A percentile compares a stretch with the other conserved stretches of the same genome.
Evolutionary conservation across 2,113 vertebrate species (phyloP).

Genomic region (Felis chaus): DNA sequence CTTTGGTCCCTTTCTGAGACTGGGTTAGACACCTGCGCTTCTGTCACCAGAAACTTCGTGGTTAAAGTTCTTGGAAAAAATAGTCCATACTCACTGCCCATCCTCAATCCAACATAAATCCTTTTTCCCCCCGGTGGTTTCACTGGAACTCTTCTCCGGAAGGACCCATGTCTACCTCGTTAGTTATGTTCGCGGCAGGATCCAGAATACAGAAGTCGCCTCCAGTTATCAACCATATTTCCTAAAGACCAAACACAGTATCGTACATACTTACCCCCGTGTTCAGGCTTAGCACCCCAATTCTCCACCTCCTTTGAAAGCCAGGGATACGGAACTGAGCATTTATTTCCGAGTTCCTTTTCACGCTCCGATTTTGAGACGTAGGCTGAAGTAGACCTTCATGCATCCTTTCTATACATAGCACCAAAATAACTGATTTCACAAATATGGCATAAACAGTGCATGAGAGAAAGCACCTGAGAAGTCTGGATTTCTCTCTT

Average conservation of each 20-base stretch:
- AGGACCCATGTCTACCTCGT: too few relatives aligned
- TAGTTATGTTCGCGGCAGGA: neutral
- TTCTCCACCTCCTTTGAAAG: neutral
- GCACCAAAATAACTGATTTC: neutral
- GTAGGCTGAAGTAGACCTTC: neutral
- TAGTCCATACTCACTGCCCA: neutral
- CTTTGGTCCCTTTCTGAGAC: neutral
- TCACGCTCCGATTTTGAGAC: neutral
- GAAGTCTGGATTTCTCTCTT: neutral
- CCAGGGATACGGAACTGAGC: neutral
- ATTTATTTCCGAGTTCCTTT: neutral
- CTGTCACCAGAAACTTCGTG: neutral
- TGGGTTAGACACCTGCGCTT: neutral
- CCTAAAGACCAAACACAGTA: neutral
- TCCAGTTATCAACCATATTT: neutral
- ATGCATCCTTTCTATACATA: neutral
- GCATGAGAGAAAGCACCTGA: neutral
- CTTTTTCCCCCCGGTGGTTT: neutral
- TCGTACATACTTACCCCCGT: neutral
- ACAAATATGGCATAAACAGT: neutral
- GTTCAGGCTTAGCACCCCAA: neutral
- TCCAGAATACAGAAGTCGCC: neutral
- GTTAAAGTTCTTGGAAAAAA: neutral
- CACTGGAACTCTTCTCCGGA: neutral
- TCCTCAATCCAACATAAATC: neutral